Conservation (phyloP, 2,797 vertebrate genomes). For the Crenichthys baileyi region DNA sequence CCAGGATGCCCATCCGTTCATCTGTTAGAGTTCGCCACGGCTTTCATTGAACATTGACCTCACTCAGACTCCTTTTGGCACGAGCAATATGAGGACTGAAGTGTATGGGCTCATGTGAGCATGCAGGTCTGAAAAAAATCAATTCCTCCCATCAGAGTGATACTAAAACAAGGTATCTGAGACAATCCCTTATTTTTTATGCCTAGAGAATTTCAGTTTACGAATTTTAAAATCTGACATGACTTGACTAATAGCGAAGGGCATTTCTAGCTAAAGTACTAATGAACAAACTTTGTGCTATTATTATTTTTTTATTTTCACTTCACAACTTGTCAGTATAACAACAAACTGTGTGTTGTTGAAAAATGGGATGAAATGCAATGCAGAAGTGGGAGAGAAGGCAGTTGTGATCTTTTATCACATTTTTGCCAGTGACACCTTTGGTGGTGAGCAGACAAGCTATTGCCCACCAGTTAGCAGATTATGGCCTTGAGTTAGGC, state of each 20-base stretch:
- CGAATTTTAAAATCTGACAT: background rate
- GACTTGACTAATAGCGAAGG: background rate
- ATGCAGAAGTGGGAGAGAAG: background rate
- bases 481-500: no score
- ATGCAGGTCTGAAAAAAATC: background rate
- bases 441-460: no score
- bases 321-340: background rate
- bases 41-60: constrained; percentile 35
- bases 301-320: background rate
- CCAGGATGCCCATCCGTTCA: constrained; percentile 39
- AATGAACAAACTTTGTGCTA: background rate
- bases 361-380: background rate
- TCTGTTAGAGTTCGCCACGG: constrained; percentile 37
- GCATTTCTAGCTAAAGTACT: background rate
- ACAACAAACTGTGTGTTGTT: background rate
- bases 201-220: background rate
- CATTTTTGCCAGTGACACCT: background rate
- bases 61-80: constrained; percentile 8
- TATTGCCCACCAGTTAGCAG: no score
- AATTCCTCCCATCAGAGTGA: background rate
- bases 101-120: background rate
- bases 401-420: background rate
- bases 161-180: background rate
- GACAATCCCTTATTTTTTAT: background rate
- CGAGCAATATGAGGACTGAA: background rate